Conservation (phyloP, 2,888 invertebrate species). For the Amblyteles armatorius region DNA sequence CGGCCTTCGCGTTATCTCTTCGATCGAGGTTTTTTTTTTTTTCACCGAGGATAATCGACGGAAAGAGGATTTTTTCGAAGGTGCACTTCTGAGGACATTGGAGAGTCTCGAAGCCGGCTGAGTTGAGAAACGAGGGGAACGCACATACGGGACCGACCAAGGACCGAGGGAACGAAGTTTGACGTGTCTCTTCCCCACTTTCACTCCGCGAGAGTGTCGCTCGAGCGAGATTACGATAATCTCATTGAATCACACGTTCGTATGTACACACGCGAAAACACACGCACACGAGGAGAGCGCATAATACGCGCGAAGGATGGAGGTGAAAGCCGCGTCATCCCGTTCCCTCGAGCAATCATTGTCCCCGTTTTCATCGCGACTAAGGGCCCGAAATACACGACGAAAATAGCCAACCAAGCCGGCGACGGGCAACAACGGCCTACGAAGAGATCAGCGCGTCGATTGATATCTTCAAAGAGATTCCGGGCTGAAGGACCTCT, state of each 20-base stretch:
- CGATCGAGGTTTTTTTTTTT: conserved; percentile 45
- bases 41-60: conserved; percentile 25
- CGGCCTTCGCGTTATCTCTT: conserved; percentile 5
- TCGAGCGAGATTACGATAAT: conserved; percentile 47
- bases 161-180: conserved; percentile 32
- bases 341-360: conserved; percentile 46
- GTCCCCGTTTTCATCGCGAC: conserved; percentile 51
- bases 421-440: conserved; percentile 34
- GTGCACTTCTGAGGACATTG: neutral
- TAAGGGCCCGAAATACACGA: conserved; percentile 19
- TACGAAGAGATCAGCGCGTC: conserved; percentile 36
- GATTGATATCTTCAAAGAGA: conserved; percentile 71
- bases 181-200: conserved; percentile 28
- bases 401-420: neutral
- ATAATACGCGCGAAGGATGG: neutral
- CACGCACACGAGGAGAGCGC: neutral
- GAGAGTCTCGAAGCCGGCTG: conserved; percentile 6
- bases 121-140: neutral
- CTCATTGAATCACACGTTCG: conserved; percentile 32
- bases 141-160: conserved; percentile 15
- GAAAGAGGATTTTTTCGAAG: conserved; percentile 7
- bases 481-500: conserved; percentile 64
- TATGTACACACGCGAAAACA: neutral
- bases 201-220: conserved; percentile 18
- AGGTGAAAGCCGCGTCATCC: conserved; percentile 45